phyloP scores from a whole-genome alignment of 2,113 vertebrate genomes.

The Bothrops jararaca region DNA sequence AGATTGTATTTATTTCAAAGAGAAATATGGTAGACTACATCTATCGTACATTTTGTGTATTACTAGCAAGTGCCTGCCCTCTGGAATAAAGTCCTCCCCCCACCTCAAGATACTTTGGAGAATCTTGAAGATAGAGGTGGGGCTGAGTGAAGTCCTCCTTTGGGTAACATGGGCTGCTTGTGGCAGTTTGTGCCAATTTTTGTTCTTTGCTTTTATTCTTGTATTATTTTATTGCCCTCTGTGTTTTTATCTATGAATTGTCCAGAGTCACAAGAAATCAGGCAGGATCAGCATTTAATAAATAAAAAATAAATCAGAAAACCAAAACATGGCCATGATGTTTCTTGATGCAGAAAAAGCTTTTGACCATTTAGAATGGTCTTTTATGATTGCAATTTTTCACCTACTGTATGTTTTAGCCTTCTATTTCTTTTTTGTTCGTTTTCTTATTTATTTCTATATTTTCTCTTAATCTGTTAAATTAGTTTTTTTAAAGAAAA shows the following conservation, averaged over 20 bases:
- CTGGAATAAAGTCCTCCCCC: not conserved
- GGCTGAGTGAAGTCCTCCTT: not conserved
- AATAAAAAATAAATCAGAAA: not conserved
- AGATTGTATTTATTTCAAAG: not conserved
- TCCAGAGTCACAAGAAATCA: not conserved
- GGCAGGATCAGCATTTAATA: not conserved
- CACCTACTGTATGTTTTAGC: not conserved
- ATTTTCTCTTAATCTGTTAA: not conserved
- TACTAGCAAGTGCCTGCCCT: not conserved
- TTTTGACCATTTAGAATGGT: not conserved
- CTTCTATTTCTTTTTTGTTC: not conserved
- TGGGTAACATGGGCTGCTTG: not conserved
- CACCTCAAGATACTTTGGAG: not conserved
- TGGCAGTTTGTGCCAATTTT: not conserved
- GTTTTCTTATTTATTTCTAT: not conserved
- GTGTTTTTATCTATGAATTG: not conserved
- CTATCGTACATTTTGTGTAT: not conserved
- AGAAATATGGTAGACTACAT: not conserved
- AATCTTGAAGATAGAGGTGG: not conserved
- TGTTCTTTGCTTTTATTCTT: not conserved
- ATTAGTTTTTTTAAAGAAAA: not conserved
- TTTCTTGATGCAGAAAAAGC: not conserved
- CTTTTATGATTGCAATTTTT: not conserved
- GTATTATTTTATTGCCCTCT: not conserved
- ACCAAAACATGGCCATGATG: not conserved